phyloP scores from a whole-genome alignment of 2,888 invertebrate genomes.

The Drosophila sordidapex region DNA sequence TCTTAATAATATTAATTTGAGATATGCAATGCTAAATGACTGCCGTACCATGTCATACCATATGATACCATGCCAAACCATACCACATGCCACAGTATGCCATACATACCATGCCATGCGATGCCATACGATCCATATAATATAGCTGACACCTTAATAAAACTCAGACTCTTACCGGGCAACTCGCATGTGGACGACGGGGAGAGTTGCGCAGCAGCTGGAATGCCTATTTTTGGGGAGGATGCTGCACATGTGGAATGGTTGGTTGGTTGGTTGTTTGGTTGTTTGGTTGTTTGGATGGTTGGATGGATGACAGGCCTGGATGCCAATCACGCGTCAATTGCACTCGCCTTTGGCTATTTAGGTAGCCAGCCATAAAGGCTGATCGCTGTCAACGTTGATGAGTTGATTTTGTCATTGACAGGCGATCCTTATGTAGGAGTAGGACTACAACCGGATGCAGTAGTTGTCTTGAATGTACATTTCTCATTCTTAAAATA shows the following conservation, averaged over 20 bases:
- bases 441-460: slow-evolving; percentile 21
- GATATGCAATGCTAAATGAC: slow-evolving; percentile 57
- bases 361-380: slow-evolving; percentile 43
- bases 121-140: slow-evolving; percentile 64
- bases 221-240: slow-evolving; percentile 55
- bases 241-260: slow-evolving; percentile 10
- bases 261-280: background rate
- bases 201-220: slow-evolving; percentile 4
- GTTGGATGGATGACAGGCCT: slow-evolving; percentile 47
- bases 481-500: too few relatives aligned
- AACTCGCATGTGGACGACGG: slow-evolving; percentile 17
- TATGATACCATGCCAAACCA: slow-evolving; percentile 13
- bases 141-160: slow-evolving; percentile 68
- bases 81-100: slow-evolving; percentile 7
- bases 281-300: background rate
- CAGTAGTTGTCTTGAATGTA: background rate
- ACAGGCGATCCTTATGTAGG: slow-evolving; percentile 70
- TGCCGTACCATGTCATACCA: slow-evolving; percentile 19
- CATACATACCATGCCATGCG: slow-evolving; percentile 12
- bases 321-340: slow-evolving; percentile 78
- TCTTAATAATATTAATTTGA: slow-evolving; percentile 62
- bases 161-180: slow-evolving; percentile 4
- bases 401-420: slow-evolving; percentile 74
- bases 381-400: slow-evolving; percentile 66
- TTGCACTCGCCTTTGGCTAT: slow-evolving; percentile 65